phyloP scores from a whole-genome alignment of 2,888 invertebrate species.

The Mesorhabditis sp. region DNA sequence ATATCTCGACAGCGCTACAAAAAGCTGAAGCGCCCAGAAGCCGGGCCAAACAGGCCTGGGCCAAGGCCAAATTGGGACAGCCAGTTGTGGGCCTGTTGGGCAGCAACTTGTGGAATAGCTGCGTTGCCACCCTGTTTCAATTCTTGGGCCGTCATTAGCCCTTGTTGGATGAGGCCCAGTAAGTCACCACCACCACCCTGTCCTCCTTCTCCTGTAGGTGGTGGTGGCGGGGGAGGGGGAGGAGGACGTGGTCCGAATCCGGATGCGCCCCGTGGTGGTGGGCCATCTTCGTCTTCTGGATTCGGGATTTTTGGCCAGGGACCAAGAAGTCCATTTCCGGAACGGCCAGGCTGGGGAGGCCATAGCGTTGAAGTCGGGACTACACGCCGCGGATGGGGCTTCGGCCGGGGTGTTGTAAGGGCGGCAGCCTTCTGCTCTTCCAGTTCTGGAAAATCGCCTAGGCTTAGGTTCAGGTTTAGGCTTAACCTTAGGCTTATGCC shows the following conservation, averaged over 20 bases:
- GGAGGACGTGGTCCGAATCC: slow-evolving; percentile 6
- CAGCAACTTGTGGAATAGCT: neutral
- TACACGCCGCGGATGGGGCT: neutral
- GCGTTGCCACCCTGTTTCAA: slow-evolving; percentile 17
- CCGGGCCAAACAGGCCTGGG: too few relatives aligned
- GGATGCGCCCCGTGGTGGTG: too few relatives aligned
- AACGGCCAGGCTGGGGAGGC: neutral
- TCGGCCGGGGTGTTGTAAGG: neutral
- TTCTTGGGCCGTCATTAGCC: slow-evolving; percentile 31
- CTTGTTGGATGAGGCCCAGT: slow-evolving; percentile 34
- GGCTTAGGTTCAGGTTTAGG: neutral
- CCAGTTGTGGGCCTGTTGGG: neutral
- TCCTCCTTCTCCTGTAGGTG: slow-evolving; percentile 1
- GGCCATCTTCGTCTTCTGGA: neutral
- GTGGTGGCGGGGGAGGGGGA: slow-evolving; percentile 8
- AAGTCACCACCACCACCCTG: slow-evolving; percentile 21
- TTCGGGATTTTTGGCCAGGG: neutral
- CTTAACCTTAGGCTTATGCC: too few relatives aligned
- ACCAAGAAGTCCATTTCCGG: neutral
- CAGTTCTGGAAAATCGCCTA: slow-evolving; percentile 3
- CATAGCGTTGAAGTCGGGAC: neutral
- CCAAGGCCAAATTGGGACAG: neutral
- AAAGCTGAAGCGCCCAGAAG: too few relatives aligned
- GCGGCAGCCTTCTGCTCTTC: neutral
- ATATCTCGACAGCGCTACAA: too few relatives aligned